Evolutionary conservation across 2,113 vertebrate species (phyloP), one percentile per base, ranked within the genome.

Genomic region (Thalassarche chlororhynchos): DNA sequence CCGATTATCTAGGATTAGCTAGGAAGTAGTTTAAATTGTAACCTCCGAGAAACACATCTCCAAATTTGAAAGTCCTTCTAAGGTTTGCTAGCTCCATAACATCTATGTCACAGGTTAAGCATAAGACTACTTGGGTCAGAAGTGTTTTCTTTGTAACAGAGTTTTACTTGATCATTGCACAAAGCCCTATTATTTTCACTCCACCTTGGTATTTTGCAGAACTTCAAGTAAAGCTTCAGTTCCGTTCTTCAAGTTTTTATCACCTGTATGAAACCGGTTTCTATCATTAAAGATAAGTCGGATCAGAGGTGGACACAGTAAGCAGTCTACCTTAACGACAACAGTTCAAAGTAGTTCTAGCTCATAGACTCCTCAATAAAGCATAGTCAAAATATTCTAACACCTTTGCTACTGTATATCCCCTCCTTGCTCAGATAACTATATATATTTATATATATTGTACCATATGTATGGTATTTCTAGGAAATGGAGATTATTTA

Each of bases 1-100:
- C 98, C 98, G 3, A 98, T 96, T 95, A 97, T 97, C 98, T 98
- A 98, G 97, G 94, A 94, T 98, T 98, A 98, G 97, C 98, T 96
- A 98, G 97, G 97, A 97, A 98, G 96, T 98, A 98, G 96, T 97
- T 97, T 93, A 92, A 96, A 97, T 86, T 97, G 94, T 97, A 97
- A 97, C 90, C 70, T 97, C 95, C 51, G 17, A 89, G 95, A 96
- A 98, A 96, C 70, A 91, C 3, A 3, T 66, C 70, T 97, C 91
- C 97, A 96, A 91, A 97, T 97, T 87, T 76, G 66, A 96, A 96
- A 97, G 85, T 95, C 93, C 71, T 95, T 93, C 97, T 97, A 97
- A 95, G 60, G 81, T 94, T 97, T 26, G n/a, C 94, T 97, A 98
- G 83, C 94, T 98, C 93, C 95, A 28, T 94, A 98, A 95, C 66